Evolutionary conservation across 2,797 vertebrate genomes (phyloP).

Genomic region (Phataginus tetradactyla): DNA sequence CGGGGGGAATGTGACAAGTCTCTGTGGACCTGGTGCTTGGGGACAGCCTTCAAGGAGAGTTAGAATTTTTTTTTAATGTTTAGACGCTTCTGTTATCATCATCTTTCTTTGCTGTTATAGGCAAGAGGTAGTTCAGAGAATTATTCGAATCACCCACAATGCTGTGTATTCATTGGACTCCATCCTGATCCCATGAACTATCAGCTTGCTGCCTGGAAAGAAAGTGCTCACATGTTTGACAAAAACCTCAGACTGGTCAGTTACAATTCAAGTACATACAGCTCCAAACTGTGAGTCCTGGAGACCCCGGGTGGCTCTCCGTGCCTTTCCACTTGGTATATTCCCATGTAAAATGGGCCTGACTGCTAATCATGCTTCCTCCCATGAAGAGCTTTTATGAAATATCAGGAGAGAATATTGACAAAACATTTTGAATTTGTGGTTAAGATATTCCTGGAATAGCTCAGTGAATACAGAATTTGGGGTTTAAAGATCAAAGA

Average conservation of each 20-base stretch:
- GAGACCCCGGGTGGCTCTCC: background rate
- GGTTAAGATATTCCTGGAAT: slow-evolving; percentile 60
- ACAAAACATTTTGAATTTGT: slow-evolving; percentile 53
- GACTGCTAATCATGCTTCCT: background rate
- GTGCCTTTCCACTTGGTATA: background rate
- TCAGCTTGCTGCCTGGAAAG: background rate
- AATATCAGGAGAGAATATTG: slow-evolving; percentile 22
- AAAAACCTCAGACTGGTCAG: background rate
- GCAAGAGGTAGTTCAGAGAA: background rate
- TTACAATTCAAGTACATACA: background rate
- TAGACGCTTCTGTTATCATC: background rate
- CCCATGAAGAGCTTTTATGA: background rate
- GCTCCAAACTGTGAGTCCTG: background rate
- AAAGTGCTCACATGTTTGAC: background rate
- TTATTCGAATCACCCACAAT: background rate
- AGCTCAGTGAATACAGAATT: slow-evolving; percentile 13
- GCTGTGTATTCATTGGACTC: background rate
- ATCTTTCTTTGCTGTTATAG: background rate
- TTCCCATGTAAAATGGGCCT: background rate
- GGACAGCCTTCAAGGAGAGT: background rate
- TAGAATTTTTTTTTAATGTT: background rate
- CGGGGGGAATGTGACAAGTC: background rate
- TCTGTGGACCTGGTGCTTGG: background rate
- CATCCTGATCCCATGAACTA: background rate
- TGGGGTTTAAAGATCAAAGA: slow-evolving; percentile 64